Conservation (phyloP, 1,140 invertebrate species). For the Rhagoletis zephyria region DNA sequence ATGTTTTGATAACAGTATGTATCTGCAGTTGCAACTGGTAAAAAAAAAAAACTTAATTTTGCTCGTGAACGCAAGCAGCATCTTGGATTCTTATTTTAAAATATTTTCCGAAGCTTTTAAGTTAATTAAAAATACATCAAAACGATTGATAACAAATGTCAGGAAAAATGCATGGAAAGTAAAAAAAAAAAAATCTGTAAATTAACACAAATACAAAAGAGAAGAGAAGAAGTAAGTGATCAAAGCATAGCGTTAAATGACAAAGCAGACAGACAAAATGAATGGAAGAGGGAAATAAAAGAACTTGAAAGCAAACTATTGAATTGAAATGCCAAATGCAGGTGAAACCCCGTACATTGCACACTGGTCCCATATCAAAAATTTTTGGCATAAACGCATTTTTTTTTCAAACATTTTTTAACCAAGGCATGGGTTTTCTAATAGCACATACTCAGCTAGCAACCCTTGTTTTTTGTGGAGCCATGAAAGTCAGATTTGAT, state of each 20-base stretch:
- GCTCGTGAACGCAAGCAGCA: no score
- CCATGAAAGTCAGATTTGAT: no score
- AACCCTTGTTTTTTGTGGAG: no score
- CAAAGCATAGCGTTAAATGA: not conserved
- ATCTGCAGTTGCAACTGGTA: no score
- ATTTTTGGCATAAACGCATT: no score
- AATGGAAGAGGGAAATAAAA: not conserved
- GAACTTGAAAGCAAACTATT: not conserved
- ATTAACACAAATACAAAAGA: not conserved
- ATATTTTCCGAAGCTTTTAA: not conserved
- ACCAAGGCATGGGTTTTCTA: no score
- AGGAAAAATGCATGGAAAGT: not conserved
- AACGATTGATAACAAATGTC: not conserved
- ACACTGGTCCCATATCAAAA: no score
- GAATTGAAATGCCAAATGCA: slow-evolving; percentile 30
- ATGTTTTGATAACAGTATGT: no score
- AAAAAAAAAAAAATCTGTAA: not conserved
- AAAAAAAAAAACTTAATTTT: no score
- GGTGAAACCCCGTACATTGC: not conserved
- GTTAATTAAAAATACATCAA: not conserved
- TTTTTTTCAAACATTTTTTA: no score
- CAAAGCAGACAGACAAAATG: not conserved
- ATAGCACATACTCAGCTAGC: no score
- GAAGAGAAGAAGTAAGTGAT: not conserved
- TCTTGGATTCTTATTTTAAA: no score